These are phyloP conservation scores for Megaustenia siamemsis DNA, from an alignment of 2,888 invertebrate species.

Conservation along the genomic window DNA sequence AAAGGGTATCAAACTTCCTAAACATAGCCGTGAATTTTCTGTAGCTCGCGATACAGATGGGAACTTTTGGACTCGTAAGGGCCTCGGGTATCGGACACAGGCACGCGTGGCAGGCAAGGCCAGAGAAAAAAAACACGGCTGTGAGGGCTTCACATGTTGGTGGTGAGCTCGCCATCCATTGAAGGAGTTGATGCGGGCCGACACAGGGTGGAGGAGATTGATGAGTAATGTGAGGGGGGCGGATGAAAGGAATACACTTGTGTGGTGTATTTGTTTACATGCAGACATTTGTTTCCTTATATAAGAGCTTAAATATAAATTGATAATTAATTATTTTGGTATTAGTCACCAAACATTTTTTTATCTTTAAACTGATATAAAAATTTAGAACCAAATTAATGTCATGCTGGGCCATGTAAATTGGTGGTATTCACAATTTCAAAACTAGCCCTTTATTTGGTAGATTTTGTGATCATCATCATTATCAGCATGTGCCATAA, in stretches of 20 bases:
- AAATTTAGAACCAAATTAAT: too few relatives aligned
- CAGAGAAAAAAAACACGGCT: neutral
- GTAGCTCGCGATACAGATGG: neutral
- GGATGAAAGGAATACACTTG: neutral
- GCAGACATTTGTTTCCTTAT: too few relatives aligned
- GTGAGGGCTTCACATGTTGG: neutral
- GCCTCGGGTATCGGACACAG: conserved; percentile 7
- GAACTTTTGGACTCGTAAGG: neutral
- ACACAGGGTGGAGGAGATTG: neutral
- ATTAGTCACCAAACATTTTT: too few relatives aligned
- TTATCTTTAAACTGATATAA: too few relatives aligned
- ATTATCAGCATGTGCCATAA: too few relatives aligned
- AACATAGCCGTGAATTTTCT: neutral
- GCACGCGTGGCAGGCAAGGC: conserved; percentile 14
- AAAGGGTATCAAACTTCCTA: too few relatives aligned
- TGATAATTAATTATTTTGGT: too few relatives aligned
- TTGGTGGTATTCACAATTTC: too few relatives aligned
- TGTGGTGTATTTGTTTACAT: neutral
- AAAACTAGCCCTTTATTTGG: too few relatives aligned
- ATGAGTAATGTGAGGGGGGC: neutral
- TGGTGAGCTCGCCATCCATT: neutral
- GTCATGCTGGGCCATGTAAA: too few relatives aligned
- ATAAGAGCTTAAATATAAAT: too few relatives aligned
- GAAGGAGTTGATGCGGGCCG: neutral
- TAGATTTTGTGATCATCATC: too few relatives aligned